phyloP scores from a whole-genome alignment of 2,797 vertebrate genomes.

The Loris lydekkerianus region DNA sequence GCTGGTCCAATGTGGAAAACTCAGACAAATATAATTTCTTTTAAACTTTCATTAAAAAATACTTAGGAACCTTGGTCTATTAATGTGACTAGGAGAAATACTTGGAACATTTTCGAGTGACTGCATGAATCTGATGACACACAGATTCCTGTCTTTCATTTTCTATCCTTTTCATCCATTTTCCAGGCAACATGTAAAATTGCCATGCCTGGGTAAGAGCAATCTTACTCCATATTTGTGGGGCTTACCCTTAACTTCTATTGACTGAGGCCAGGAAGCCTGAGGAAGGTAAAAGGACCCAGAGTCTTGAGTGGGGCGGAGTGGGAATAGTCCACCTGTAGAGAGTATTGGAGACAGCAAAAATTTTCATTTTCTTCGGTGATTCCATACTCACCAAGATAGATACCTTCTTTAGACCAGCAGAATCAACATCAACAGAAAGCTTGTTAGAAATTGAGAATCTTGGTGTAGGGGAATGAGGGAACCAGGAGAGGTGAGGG shows the following conservation, averaged over 20 bases:
- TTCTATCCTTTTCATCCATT: background rate
- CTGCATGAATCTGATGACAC: background rate
- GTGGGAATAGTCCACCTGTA: background rate
- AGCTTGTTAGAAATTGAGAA: background rate
- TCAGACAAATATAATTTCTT: conserved; percentile 47
- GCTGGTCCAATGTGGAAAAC: background rate
- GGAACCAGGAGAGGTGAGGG: too few species aligned
- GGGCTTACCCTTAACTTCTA: background rate
- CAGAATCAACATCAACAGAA: background rate
- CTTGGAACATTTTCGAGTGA: background rate
- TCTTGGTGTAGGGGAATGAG: background rate
- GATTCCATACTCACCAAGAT: background rate
- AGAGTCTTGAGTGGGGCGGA: background rate
- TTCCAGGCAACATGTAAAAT: background rate
- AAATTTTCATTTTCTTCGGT: background rate
- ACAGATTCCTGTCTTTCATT: conserved; percentile 3
- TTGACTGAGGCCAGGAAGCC: background rate
- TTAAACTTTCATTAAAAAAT: conserved; percentile 22
- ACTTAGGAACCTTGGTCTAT: background rate
- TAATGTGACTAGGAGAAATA: background rate
- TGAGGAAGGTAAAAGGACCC: background rate
- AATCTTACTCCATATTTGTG: background rate
- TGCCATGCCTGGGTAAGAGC: background rate
- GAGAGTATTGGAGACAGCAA: background rate
- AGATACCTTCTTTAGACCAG: background rate